phyloP scores from a whole-genome alignment of 2,113 vertebrate genomes.

The Lota lota region DNA sequence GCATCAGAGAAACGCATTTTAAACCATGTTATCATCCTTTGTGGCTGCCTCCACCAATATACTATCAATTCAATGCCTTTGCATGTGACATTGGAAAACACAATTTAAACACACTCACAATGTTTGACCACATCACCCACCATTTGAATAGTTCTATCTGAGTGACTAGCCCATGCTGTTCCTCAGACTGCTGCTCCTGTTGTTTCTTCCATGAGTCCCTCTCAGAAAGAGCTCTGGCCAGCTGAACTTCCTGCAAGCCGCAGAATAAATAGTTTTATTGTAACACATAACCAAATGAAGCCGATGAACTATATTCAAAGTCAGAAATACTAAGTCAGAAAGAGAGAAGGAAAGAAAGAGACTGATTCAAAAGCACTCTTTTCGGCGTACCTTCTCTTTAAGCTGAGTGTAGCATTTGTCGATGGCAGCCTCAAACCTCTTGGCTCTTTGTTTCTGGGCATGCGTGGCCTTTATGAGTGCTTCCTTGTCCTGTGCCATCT shows the following conservation, averaged over 20 bases:
- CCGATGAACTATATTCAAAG: not conserved
- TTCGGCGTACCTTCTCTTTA: conserved; percentile 72
- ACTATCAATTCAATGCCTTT: too few relatives aligned
- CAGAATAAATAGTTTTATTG: not conserved
- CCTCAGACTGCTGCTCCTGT: conserved; percentile 70
- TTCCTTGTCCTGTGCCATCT: conserved; percentile 66
- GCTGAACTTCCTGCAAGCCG: conserved; percentile 71
- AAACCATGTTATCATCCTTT: not conserved
- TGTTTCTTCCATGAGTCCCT: conserved; percentile 72
- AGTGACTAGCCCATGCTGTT: conserved; percentile 70
- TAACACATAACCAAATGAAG: not conserved
- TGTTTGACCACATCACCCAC: conserved; percentile 50
- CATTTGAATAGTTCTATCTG: conserved; percentile 71
- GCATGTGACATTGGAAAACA: not conserved
- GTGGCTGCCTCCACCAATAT: not conserved
- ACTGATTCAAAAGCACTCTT: not conserved
- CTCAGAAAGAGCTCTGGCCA: conserved; percentile 68
- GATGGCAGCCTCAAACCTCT: conserved; percentile 71
- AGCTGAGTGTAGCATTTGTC: conserved; percentile 73
- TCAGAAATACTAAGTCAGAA: not conserved
- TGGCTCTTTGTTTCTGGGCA: conserved; percentile 77
- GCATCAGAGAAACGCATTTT: conserved; percentile 5
- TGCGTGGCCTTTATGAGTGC: conserved; percentile 76
- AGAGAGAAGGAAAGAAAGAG: not conserved
- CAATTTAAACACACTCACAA: not conserved